Evolutionary conservation across 2,797 vertebrate genomes (phyloP).

Genomic region (Euphonia xanthogaster): DNA sequence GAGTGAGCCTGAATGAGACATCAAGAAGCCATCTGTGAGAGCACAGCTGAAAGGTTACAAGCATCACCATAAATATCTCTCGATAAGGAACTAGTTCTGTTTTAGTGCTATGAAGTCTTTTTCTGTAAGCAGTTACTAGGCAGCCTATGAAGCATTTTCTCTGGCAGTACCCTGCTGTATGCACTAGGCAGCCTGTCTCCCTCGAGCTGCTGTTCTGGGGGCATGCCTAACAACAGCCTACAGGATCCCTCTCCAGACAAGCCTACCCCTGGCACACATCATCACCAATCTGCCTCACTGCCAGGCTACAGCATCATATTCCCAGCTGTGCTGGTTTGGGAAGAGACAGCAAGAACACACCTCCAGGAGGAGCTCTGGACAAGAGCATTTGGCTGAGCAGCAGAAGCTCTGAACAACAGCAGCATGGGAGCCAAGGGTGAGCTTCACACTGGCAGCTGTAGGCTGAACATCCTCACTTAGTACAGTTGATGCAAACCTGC

Average conservation of each 20-base stretch:
- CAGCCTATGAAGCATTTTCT: not conserved
- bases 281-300: not conserved
- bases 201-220: not conserved
- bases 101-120: not conserved
- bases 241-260: not conserved
- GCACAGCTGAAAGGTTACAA: not conserved
- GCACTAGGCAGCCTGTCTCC: not conserved
- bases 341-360: not conserved
- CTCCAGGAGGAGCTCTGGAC: conserved; percentile 2
- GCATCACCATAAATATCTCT: not conserved
- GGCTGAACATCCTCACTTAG: not conserved
- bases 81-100: not conserved
- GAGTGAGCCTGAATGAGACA: not conserved
- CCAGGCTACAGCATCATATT: not conserved
- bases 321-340: not conserved
- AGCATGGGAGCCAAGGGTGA: not conserved
- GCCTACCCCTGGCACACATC: not conserved
- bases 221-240: not conserved
- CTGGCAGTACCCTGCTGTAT: not conserved
- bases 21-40: not conserved
- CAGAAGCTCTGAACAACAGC: rapidly evolving
- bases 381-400: not conserved
- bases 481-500: not conserved
- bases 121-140: conserved; percentile 2
- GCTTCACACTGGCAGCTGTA: not conserved